These are phyloP conservation scores for Microplitis manilae DNA, from an alignment of 2,888 invertebrate species.

Conservation along the genomic window DNA sequence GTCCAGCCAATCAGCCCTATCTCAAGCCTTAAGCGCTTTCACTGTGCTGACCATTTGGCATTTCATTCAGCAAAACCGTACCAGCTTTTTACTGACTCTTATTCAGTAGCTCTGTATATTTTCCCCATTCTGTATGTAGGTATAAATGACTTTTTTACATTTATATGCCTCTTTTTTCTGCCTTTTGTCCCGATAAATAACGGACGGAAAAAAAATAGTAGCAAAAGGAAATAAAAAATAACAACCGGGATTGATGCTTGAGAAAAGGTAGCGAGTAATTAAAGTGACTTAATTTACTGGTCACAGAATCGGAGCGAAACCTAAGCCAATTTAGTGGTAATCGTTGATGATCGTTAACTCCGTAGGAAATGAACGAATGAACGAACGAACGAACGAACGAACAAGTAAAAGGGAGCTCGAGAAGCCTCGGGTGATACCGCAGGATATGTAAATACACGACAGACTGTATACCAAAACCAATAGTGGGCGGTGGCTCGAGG, in stretches of 20 bases:
- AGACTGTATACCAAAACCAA: constrained; percentile 29
- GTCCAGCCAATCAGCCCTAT: constrained; percentile 42
- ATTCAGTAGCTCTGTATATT: constrained; percentile 29
- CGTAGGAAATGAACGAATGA: constrained; percentile 19
- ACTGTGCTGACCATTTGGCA: constrained; percentile 69
- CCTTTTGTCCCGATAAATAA: too few species aligned
- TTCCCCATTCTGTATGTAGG: constrained; percentile 44
- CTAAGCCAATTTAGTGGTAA: constrained; percentile 24
- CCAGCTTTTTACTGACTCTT: background rate
- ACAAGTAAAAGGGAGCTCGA: background rate
- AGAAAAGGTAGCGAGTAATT: constrained; percentile 15
- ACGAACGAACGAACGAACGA: background rate
- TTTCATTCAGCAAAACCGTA: constrained; percentile 61
- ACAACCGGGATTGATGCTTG: too few species aligned
- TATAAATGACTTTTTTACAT: too few species aligned
- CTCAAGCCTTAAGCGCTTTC: constrained; percentile 13
- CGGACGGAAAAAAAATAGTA: background rate
- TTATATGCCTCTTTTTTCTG: too few species aligned
- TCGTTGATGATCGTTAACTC: constrained; percentile 18
- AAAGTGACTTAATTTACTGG: constrained; percentile 35
- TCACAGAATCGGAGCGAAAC: background rate
- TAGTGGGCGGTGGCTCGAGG: constrained; percentile 42
- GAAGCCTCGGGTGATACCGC: constrained; percentile 7
- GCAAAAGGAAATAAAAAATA: too few species aligned
- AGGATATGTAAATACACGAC: constrained; percentile 38